Evolutionary conservation across 2,888 invertebrate genomes (phyloP), one percentile per base, ranked within the genome.

Genomic region (Bugula neritina): DNA sequence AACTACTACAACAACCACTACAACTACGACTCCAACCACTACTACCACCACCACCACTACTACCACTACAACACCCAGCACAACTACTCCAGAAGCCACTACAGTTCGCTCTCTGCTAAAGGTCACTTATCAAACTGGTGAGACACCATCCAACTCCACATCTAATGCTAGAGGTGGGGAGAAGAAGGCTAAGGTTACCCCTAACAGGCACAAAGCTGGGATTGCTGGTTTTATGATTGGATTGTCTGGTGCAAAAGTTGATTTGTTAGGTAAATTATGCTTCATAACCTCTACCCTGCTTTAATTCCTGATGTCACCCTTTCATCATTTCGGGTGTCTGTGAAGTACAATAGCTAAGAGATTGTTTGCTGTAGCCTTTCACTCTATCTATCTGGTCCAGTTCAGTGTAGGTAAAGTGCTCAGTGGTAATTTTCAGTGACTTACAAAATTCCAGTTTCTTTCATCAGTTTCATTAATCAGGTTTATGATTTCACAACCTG

Each of bases 151-250:
- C 43, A 43, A 43, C 43, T 43, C 43, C 17, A 43, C 43, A 43
- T 5, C 17, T 43, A 17, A 43, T 43, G 43, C 5, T 5, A 43
- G 17, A 10, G 43, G 43, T 63, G 63, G 34, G 27, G 63, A 25
- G 31, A n/a, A 5, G 3, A n/a, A 27, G 27, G 31, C 5, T 5
- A 1, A 21, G 10, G 5, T 13, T 31, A 13, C 63, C 13, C 10
- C 27, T 17, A 55, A 63, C 31, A 63, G 31, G 63, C 63, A 63
- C n/a, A 31, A 25, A 5, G 63, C 31, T 31, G 63, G 63, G 17
- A 63, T 63, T 27, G 63, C 63, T 63, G 31, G 63, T 31, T 63
- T 63, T 34, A 63, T 63, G 31, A 21, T 63, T 3, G 63, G 63
- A 63, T n/a, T 63, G 29, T 13, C 31, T n/a, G 31, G 13, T 29